Evolutionary conservation across 2,797 vertebrate species (phyloP).

Genomic region (Bradypodion ventrale): DNA sequence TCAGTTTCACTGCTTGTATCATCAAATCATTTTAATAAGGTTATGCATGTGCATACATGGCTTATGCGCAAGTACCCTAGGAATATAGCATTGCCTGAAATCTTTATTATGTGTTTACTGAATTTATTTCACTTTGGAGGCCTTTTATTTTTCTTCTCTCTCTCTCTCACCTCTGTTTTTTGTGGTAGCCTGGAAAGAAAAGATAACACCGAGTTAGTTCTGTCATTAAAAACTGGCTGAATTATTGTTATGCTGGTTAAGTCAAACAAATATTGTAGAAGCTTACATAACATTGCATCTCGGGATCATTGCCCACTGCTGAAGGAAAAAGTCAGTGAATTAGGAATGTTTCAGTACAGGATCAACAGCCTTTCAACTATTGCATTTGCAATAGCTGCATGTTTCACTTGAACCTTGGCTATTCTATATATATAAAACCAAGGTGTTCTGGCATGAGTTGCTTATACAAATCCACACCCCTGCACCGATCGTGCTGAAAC

Average conservation of each 20-base stretch:
- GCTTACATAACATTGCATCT: constrained; percentile 31
- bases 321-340: not conserved
- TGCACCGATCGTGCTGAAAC: no score
- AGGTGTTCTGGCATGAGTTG: no score
- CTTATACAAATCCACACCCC: no score
- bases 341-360: constrained; percentile 13
- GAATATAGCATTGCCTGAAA: not conserved
- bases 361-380: not conserved
- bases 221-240: constrained; percentile 2
- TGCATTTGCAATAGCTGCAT: not conserved
- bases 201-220: constrained; percentile 4
- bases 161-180: not conserved
- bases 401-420: not conserved
- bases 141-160: constrained; percentile 14
- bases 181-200: constrained; percentile 31
- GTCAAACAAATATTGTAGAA: constrained; percentile 7
- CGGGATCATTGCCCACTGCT: not conserved
- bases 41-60: not conserved
- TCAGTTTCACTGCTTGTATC: constrained; percentile 20
- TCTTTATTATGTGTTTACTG: constrained; percentile 23
- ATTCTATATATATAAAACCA: no score
- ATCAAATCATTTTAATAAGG: constrained; percentile 24
- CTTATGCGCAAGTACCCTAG: not conserved
- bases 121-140: constrained; percentile 12
- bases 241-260: constrained; percentile 11